Evolutionary conservation across 2,888 invertebrate genomes (phyloP), one percentile per base, ranked within the genome.

Genomic region (Spodoptera picta): DNA sequence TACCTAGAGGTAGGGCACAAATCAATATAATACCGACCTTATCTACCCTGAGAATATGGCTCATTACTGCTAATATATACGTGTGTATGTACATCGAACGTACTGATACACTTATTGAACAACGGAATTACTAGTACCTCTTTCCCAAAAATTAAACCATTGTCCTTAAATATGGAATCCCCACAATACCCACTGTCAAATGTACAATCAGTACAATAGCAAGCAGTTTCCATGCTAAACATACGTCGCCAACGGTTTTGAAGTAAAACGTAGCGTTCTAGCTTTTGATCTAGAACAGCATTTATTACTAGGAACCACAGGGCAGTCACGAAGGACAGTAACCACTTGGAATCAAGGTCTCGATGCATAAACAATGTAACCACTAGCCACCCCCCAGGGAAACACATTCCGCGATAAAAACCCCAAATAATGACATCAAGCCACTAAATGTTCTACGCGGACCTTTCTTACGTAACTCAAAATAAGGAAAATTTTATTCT

Each of bases 51-150:
- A 59, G 52, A 66, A 73, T 49, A 56, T 53, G 42, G 36, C 52
- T 61, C 73, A 77, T 73, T 73, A 60, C 66, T 61, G 73, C 56
- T 58, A 73, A 66, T 58, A 59, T 52, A 64, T 23, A 43, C 41
- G 14, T 43, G 45, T 60, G 43, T 60, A 44, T 24, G 47, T 59
- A 27, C 48, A 9, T 11, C 12, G n/a, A 49, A 53, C 23, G 48
- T 46, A 14, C 11, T 10, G 10, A 41, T 48, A 57, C 23, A 14
- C 36, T 9, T 36, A 9, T 2, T 9, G 36, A 36, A 36, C 36
- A 36, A 36, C 4, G 36, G 9, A 36, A 36, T 36, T 36, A 36
- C 36, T 36, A 36, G 36, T 36, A 9, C 36, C 36, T 36, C 36
- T 36, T 36, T 36, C 36, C 6, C 36, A 6, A 36, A 36, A 36